Conservation (phyloP, 2,888 invertebrate species). For the Octodonta nipae region DNA sequence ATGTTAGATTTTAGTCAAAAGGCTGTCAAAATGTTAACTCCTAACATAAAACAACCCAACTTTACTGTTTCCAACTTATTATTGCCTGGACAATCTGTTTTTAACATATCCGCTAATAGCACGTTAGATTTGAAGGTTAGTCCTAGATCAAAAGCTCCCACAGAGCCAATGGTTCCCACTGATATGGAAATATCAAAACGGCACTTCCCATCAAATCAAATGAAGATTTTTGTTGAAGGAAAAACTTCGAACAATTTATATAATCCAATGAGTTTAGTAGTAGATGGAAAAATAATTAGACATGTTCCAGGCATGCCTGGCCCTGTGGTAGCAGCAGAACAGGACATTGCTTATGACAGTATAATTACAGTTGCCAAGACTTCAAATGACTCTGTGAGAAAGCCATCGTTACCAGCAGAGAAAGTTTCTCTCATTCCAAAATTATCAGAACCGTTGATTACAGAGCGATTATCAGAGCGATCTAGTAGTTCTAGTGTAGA, state of each 20-base stretch:
- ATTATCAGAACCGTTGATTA: neutral
- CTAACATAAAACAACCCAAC: slow-evolving; percentile 32
- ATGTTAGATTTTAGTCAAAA: slow-evolving; percentile 36
- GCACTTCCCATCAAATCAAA: slow-evolving; percentile 18
- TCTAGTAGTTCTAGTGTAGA: neutral
- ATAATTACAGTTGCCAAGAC: slow-evolving; percentile 5
- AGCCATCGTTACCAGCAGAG: neutral
- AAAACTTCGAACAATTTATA: slow-evolving; percentile 29
- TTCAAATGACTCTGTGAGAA: no score
- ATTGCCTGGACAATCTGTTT: no score
- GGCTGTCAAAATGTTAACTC: slow-evolving; percentile 33
- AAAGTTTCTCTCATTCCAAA: neutral
- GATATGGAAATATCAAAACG: slow-evolving; percentile 10
- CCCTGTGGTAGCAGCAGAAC: slow-evolving; percentile 41
- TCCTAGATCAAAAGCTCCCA: slow-evolving; percentile 10
- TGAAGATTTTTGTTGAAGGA: slow-evolving; percentile 9
- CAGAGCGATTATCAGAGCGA: neutral
- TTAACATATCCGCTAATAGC: no score
- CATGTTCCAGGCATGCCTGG: slow-evolving; percentile 82
- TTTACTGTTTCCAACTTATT: slow-evolving; percentile 21
- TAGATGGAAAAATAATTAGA: slow-evolving; percentile 64
- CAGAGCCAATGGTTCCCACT: slow-evolving; percentile 15
- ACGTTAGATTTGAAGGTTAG: slow-evolving; percentile 5
- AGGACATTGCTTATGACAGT: slow-evolving; percentile 16
- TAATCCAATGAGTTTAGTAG: slow-evolving; percentile 39